A percentile compares a stretch with the other conserved stretches of the same genome.
Conservation (phyloP, 2,113 vertebrate genomes). For the Plectropomus leopardus region DNA sequence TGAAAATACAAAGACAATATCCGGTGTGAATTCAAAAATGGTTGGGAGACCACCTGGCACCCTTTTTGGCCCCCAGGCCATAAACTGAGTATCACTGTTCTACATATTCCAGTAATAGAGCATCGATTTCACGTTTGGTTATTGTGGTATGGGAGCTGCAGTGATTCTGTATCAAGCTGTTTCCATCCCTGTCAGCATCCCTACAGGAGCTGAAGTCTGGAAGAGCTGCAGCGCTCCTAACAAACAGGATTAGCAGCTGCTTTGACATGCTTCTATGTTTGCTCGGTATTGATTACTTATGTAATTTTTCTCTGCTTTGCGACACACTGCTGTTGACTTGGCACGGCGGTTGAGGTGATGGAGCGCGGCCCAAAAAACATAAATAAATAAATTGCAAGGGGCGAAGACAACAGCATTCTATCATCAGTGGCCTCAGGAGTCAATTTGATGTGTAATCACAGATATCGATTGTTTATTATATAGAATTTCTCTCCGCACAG, state of each 20-base stretch:
- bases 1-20: too few species aligned
- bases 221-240: slow-evolving; percentile 15
- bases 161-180: background rate
- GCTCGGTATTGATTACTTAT: slow-evolving; percentile 62
- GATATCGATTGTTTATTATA: slow-evolving; percentile 54
- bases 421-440: slow-evolving; percentile 9
- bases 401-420: background rate
- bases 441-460: slow-evolving; percentile 34
- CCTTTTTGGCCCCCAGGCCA: too few species aligned
- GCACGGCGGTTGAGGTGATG: background rate
- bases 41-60: too few species aligned
- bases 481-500: background rate
- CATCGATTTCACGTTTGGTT: slow-evolving; percentile 33
- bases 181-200: background rate
- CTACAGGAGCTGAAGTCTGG: slow-evolving; percentile 1
- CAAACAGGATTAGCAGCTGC: slow-evolving; percentile 63
- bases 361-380: background rate
- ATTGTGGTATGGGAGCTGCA: background rate
- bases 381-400: background rate
- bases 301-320: slow-evolving; percentile 23
- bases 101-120: slow-evolving; percentile 1
- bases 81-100: too few species aligned
- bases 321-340: slow-evolving; percentile 10
- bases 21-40: too few species aligned
- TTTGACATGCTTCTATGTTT: slow-evolving; percentile 66